Percentiles rank a stretch among this genome's conserved stretches.
These are phyloP conservation scores for Eupelmus urozonus DNA, from an alignment of 2,888 invertebrate species.

Conservation along the genomic window DNA sequence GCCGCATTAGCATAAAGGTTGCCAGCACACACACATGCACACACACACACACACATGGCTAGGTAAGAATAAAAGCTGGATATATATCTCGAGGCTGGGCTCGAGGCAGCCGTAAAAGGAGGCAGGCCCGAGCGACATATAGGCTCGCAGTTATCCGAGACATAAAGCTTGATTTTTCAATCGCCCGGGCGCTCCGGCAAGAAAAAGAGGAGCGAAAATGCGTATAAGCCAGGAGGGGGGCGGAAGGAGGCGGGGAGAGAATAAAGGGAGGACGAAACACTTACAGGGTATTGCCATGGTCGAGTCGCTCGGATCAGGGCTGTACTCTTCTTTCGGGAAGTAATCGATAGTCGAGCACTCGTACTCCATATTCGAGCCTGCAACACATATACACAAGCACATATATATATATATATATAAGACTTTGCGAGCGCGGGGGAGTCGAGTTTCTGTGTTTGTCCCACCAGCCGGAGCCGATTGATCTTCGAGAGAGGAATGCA, in stretches of 20 bases:
- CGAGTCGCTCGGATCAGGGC: conserved; percentile 92
- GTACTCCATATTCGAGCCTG: conserved; percentile 86
- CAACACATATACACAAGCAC: conserved; percentile 31
- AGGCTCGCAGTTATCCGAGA: conserved; percentile 13
- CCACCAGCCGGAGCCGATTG: too few relatives aligned
- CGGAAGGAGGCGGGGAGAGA: not conserved
- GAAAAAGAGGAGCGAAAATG: not conserved
- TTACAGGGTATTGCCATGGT: conserved; percentile 96
- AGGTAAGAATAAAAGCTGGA: conserved; percentile 4
- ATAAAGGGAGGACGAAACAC: conserved; percentile 75
- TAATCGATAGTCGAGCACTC: conserved; percentile 91
- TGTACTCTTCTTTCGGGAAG: conserved; percentile 91
- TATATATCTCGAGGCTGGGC: not conserved
- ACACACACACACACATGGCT: not conserved
- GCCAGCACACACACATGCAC: too few relatives aligned
- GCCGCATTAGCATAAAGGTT: conserved; percentile 24
- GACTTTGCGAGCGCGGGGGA: too few relatives aligned
- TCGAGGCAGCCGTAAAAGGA: not conserved
- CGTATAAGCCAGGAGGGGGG: not conserved
- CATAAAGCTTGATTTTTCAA: conserved; percentile 46
- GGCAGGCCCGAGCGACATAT: conserved; percentile 12
- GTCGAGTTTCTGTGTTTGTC: too few relatives aligned
- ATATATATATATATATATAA: not conserved
- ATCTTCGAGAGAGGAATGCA: too few relatives aligned
- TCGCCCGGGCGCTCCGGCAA: not conserved